Conservation (phyloP, 2,797 vertebrate species). For the Sebastolobus alascanus region DNA sequence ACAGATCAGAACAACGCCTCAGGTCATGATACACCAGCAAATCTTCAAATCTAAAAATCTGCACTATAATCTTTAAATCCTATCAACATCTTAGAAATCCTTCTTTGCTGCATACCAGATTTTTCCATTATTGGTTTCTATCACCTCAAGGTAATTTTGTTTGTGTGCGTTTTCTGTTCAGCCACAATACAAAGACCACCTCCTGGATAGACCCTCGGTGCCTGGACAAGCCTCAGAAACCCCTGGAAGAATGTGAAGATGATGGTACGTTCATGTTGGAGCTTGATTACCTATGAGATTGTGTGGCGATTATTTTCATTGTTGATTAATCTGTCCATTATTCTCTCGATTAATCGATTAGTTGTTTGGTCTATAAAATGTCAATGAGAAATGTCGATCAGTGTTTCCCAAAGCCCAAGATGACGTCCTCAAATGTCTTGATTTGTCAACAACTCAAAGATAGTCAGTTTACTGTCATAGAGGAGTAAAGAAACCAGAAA, state of each 20-base stretch:
- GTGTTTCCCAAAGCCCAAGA: too few species aligned
- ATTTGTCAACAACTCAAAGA: too few species aligned
- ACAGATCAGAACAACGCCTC: not conserved
- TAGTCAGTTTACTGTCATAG: too few species aligned
- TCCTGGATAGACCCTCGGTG: constrained; percentile 99
- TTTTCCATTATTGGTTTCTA: not conserved
- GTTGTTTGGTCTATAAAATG: too few species aligned
- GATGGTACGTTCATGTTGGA: constrained; percentile 88
- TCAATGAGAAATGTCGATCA: accelerated
- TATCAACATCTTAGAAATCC: not conserved
- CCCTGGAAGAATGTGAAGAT: constrained; percentile 99
- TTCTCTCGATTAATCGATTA: too few species aligned
- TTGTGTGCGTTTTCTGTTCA: constrained; percentile 74
- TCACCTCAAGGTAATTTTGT: not conserved
- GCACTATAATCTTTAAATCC: not conserved
- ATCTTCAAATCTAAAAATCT: not conserved
- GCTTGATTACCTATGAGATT: not conserved
- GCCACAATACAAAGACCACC: constrained; percentile 99
- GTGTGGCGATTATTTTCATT: not conserved
- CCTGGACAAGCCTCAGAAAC: constrained; percentile 98
- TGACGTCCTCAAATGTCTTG: too few species aligned
- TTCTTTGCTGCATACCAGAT: not conserved
- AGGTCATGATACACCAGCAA: not conserved
- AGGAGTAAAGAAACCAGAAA: too few species aligned
- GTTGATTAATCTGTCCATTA: too few species aligned